A percentile compares a stretch with the other conserved stretches of the same genome.
phyloP scores from a whole-genome alignment of 2,113 vertebrate genomes.

The Cyprinodon variegatus region DNA sequence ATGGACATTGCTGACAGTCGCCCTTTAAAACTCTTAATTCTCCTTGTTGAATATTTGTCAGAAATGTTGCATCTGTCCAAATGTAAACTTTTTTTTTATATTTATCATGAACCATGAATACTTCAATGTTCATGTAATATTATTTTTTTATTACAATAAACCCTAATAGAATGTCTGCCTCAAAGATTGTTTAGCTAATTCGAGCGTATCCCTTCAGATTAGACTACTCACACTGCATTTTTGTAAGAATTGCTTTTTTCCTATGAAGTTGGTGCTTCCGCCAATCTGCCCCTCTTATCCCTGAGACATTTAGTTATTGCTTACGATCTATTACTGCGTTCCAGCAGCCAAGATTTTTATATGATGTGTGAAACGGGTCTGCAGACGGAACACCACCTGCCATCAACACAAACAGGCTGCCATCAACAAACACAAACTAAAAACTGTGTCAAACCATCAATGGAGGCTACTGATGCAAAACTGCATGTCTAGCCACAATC shows the following conservation, averaged over 20 bases:
- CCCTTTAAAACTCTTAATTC: neutral
- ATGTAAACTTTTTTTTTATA: neutral
- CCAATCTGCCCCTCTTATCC: slow-evolving; percentile 29
- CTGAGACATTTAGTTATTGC: slow-evolving; percentile 31
- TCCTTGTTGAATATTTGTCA: neutral
- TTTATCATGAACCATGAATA: neutral
- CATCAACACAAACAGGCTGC: slow-evolving; percentile 59
- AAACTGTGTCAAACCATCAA: slow-evolving; percentile 70
- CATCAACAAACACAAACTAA: slow-evolving; percentile 68
- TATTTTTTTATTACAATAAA: neutral
- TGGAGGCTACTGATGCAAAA: slow-evolving; percentile 65
- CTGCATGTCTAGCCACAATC: slow-evolving; percentile 57
- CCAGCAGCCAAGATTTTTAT: slow-evolving; percentile 34
- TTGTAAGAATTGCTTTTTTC: neutral
- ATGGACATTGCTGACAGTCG: no score
- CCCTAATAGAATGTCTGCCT: neutral
- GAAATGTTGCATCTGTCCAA: neutral
- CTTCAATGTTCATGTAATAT: neutral
- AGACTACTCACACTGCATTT: neutral
- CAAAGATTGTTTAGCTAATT: neutral
- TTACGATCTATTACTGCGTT: slow-evolving; percentile 39
- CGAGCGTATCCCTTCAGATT: neutral
- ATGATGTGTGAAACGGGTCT: slow-evolving; percentile 49
- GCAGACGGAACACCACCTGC: slow-evolving; percentile 65
- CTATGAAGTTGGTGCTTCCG: slow-evolving; percentile 18